Evolutionary conservation across 2,113 vertebrate species (phyloP).

Genomic region (Glareola pratincola): DNA sequence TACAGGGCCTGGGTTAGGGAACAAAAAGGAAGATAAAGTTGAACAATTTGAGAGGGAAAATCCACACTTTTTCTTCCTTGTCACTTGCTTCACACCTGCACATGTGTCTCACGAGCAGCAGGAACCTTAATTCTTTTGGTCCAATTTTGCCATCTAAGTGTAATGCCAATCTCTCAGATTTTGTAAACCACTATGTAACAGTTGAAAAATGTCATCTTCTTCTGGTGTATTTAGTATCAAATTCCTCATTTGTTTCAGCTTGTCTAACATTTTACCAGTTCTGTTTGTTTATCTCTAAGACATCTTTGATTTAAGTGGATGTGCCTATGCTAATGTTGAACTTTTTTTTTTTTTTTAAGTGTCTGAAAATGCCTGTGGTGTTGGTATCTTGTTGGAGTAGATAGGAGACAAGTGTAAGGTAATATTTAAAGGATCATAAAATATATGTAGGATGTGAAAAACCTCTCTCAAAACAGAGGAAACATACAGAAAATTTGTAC

Average conservation of each 20-base stretch:
- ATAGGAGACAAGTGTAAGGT: background rate
- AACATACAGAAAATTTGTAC: background rate
- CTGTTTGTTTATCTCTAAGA: background rate
- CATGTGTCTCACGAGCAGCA: fast-evolving
- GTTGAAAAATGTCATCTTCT: background rate
- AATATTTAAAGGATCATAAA: background rate
- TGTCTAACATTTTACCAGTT: background rate
- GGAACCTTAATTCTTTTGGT: background rate
- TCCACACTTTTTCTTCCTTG: background rate
- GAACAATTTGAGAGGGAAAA: background rate
- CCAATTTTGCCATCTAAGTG: background rate
- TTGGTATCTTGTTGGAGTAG: background rate
- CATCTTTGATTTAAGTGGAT: background rate
- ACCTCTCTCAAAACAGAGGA: background rate
- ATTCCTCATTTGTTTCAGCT: background rate
- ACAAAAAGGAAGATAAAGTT: background rate
- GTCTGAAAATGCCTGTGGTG: background rate
- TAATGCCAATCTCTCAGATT: background rate
- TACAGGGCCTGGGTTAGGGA: background rate
- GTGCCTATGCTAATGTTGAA: background rate
- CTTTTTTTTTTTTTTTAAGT: background rate
- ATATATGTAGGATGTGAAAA: background rate
- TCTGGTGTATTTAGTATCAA: background rate
- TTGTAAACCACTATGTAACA: background rate
- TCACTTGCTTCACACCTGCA: background rate